Evolutionary conservation across 2,888 invertebrate species (phyloP), one percentile per base, ranked within the genome.

Genomic region (Limnephilus marmoratus): DNA sequence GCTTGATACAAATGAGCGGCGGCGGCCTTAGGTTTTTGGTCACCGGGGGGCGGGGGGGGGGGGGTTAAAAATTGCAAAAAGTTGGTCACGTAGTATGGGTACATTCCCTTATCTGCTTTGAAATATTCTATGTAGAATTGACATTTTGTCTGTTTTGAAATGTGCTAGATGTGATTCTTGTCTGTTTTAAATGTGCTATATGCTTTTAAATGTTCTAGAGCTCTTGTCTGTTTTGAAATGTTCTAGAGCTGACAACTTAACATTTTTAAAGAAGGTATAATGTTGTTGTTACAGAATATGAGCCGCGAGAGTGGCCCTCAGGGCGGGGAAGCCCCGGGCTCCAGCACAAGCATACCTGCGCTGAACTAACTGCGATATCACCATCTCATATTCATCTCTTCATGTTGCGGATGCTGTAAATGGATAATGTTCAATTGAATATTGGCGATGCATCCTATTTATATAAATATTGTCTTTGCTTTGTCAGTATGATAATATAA

Each of bases 271-370:
- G 83, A 83, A 83, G 34, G 83, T 83, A n/a, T 34, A 11, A 83
- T 83, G 11, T 68, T 37, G 13, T 83, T 83, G 29, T 95, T 95
- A 31, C 95, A 96, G 96, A 96, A 96, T 95, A 94, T 95, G 92
- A 96, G 96, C 18, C 96, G 96, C 87, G 97, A 96, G 94, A 96
- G 96, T 92, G 96, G 96, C 18, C 96, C 96, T 82, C 97, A 97
- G 94, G 96, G 97, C 92, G 97, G 97, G 85, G 97, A 97, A 94
- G 97, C 97, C n/a, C 96, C 97, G 0, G 97, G 97, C 85, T 97
- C 97, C 93, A 96, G 96, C 94, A 96, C 96, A 93, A 96, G 95
- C 94, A 95, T 96, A 93, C 95, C 95, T 92, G 94, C 95, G 11
- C 95, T 96, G 94, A 95, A 95, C 93, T 96, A 95, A 92, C 41